Base-by-base conservation (phyloP, 1,140 invertebrate genomes). In the Panulirus ornatus region DNA sequence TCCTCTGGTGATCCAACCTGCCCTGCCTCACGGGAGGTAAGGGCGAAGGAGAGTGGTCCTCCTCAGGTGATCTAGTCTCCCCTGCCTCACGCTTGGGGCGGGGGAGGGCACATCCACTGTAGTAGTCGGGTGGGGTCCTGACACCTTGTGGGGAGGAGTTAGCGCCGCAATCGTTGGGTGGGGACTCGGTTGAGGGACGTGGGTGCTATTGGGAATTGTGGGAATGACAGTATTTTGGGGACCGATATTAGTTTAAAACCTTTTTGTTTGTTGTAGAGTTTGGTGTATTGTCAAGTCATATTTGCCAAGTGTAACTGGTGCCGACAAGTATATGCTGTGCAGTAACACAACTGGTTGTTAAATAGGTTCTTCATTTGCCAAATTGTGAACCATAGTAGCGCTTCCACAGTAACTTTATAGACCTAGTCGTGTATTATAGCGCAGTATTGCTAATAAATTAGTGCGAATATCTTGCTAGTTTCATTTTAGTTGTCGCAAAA, bases 381-480 rank as follows among this genome's bases (percentile, higher is more conserved):
- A 84, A 84, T 84, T 84, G 83, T 84, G 63, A 84, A 73, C 36
- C 34, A 84, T 84, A 84, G 83, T 84, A 84, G 83, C 83, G 83
- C 83, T 84, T 84, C 83, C 83, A 84, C 66, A 84, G 83, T 84
- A 84, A 70, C 70, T 71, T 42, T 0, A 40, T 51, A 47, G 47
- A 51, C 22, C 83, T 84, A 84, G 83, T 84, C 83, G 83, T 84
- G 83, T 84, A 84, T 71, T 71, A 84, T 84, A 84, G 83, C 66
- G 70, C 83, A 84, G 83, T 84, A 84, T 84, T 84, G 66, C 83
- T 73, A 73, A 84, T 84, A 84, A 71, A 84, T 75, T 84, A 84
- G 83, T 73, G 83, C 83, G 83, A 84, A 84, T n/a, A 71, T 71
- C n/a, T 42, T 70, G 63, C 63, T 84, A 73, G 83, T 84, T 84